These are phyloP conservation scores for Caenorhabditis sp. DNA, from an alignment of 2,888 invertebrate genomes.

Conservation along the genomic window DNA sequence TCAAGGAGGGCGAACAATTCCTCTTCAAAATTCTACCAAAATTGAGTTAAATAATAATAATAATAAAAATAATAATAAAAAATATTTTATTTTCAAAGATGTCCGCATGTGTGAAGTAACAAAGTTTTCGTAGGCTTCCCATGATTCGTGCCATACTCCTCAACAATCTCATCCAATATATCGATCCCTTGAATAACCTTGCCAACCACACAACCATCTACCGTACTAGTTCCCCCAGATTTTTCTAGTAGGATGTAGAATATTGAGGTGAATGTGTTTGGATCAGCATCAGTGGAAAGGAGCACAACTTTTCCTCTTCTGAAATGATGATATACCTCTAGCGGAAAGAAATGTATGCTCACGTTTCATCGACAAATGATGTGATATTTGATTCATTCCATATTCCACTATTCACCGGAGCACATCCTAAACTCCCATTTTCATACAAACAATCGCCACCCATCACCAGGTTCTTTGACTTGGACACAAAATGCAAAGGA, in stretches of 20 bases:
- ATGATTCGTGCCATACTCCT: slow-evolving; percentile 26
- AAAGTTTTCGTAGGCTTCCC: slow-evolving; percentile 21
- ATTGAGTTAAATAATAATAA: too few species aligned
- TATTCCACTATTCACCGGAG: slow-evolving; percentile 17
- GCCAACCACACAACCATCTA: slow-evolving; percentile 35
- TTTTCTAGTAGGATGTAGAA: slow-evolving; percentile 34
- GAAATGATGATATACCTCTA: neutral
- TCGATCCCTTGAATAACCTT: slow-evolving; percentile 34
- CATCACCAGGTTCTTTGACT: slow-evolving; percentile 31
- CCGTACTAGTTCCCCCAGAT: slow-evolving; percentile 8
- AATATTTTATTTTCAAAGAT: too few species aligned
- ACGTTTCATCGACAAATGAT: slow-evolving; percentile 23
- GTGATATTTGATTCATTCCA: slow-evolving; percentile 17
- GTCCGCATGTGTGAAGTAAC: slow-evolving; percentile 30
- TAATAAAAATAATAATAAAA: too few species aligned
- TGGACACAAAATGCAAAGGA: slow-evolving; percentile 23
- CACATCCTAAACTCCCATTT: slow-evolving; percentile 32
- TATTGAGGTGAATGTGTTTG: slow-evolving; percentile 25
- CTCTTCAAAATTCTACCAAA: neutral
- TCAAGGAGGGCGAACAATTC: neutral
- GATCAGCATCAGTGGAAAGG: slow-evolving; percentile 21
- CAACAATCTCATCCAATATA: slow-evolving; percentile 20
- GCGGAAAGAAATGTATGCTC: too few species aligned
- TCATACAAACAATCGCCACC: slow-evolving; percentile 27
- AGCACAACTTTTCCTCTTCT: slow-evolving; percentile 33